Base-by-base conservation (phyloP, 2,113 vertebrate species). In the Microcebus lehilahytsara region DNA sequence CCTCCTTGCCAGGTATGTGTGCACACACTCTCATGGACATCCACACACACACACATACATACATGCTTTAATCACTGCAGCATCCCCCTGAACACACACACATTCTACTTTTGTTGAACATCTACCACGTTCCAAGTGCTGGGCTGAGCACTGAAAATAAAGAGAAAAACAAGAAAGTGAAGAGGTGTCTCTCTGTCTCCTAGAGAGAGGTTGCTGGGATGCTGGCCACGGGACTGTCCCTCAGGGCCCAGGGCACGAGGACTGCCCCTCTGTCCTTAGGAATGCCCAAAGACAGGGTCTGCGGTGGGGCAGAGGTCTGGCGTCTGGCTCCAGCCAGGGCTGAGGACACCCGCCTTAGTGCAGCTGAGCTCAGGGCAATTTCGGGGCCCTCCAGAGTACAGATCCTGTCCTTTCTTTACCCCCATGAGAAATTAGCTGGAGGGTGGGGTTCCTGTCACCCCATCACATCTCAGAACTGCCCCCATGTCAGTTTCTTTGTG, bases 271-370 rank as follows among this genome's bases (percentile, higher is more conserved):
- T 22, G 53, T 37, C 37, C 72, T 60, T 67, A 64, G 10, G 14
- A 32, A n/a, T 16, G 51, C 23, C 67, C 78, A 42, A 22, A n/a
- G 37, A 40, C n/a, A 16, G 19, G 27, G 62, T n/a, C 66, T 32
- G 5, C 27, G 71, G 23, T 1, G 1, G 17, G 90, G 58, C 6
- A 17, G 51, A 60, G 12, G 75, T 46, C 74, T 64, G 23, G 60
- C 17, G 1, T 49, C n/a, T 23, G 0, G 0, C 3, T 17, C 11
- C 2, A 23, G 77, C 22, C 71, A 40, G 77, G 49, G 6, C 19
- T 27, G 20, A 34, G 40, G 30, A 37, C 27, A 17, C 19, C n/a
- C 17, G 1, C 30, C 53, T 37, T 27, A 8, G 42, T 17, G 32
- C 7, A 19, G 53, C 11, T 8, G 75, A 78, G 46, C 62, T 40